phyloP scores from a whole-genome alignment of 92 coral and sea anemone genomes.

The Scolanthus callimorphus region DNA sequence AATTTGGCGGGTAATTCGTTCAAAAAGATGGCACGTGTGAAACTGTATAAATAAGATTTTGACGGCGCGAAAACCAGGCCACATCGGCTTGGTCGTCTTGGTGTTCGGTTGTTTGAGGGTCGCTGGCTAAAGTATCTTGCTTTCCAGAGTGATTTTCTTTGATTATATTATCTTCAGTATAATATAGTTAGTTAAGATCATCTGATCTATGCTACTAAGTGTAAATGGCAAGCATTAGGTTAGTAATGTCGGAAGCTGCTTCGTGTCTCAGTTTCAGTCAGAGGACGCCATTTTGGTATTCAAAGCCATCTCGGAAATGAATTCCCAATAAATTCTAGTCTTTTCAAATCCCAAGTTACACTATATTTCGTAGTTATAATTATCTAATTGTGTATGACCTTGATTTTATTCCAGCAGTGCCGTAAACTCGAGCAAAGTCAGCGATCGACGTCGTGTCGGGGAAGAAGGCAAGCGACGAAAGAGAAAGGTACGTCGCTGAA shows the following conservation, averaged over 20 bases:
- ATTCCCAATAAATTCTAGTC: too few relatives aligned
- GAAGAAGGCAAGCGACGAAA: conserved; percentile 4
- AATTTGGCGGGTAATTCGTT: conserved; percentile 47
- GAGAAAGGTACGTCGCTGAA: neutral
- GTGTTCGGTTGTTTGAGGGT: neutral
- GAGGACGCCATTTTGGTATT: neutral
- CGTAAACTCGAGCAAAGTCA: neutral
- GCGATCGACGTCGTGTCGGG: neutral
- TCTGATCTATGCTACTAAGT: neutral
- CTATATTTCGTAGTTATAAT: too few relatives aligned
- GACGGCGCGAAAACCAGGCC: conserved; percentile 2
- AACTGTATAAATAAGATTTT: neutral
- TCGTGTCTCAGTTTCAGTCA: neutral
- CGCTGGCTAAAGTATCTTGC: neutral
- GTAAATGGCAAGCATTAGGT: conserved; percentile 5
- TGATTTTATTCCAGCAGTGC: neutral
- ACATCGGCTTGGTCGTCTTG: neutral
- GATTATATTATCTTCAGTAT: neutral
- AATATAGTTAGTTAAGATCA: neutral
- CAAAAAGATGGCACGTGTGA: conserved; percentile 47
- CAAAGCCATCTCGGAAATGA: neutral
- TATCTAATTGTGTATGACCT: neutral
- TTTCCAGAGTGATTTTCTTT: neutral
- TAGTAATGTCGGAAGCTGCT: neutral
- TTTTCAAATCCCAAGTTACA: too few relatives aligned